Percentiles rank a stretch among this genome's conserved stretches.
Conservation (phyloP, 2,113 vertebrate genomes). For the Cyanoramphus novaezelandiae region DNA sequence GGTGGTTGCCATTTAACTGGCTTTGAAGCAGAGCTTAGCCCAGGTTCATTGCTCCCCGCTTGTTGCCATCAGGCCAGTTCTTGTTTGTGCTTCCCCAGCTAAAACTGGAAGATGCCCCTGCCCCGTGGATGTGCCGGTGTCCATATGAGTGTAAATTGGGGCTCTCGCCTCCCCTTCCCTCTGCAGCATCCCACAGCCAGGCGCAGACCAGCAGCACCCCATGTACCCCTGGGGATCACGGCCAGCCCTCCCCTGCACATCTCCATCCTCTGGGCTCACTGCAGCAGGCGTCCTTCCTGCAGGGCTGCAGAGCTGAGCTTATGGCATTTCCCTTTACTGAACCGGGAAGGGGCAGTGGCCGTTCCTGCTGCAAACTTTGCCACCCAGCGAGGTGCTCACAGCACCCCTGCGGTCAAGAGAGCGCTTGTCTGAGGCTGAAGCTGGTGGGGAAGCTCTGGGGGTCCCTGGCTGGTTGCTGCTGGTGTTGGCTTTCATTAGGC, state of each 20-base stretch:
- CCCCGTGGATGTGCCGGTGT: neutral
- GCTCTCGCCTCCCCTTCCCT: neutral
- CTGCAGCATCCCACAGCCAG: neutral
- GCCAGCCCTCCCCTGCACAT: neutral
- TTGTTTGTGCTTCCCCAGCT: neutral
- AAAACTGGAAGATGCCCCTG: neutral
- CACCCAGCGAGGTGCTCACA: neutral
- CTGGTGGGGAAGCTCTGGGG: neutral
- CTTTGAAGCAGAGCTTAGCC: neutral
- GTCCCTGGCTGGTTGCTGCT: neutral
- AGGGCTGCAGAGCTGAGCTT: neutral
- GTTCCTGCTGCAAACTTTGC: neutral
- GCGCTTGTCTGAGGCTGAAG: neutral
- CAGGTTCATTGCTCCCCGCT: neutral
- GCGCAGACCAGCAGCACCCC: neutral
- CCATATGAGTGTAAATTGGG: accelerated
- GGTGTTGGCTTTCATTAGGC: neutral
- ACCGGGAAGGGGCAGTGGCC: neutral
- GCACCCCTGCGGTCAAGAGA: neutral
- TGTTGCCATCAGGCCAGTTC: neutral
- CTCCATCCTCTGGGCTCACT: neutral
- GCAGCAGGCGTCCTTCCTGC: neutral
- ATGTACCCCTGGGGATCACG: neutral
- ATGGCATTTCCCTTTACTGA: neutral
- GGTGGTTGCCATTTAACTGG: neutral